Conservation (phyloP, 2,888 invertebrate genomes). For the Zele albiditarsus region DNA sequence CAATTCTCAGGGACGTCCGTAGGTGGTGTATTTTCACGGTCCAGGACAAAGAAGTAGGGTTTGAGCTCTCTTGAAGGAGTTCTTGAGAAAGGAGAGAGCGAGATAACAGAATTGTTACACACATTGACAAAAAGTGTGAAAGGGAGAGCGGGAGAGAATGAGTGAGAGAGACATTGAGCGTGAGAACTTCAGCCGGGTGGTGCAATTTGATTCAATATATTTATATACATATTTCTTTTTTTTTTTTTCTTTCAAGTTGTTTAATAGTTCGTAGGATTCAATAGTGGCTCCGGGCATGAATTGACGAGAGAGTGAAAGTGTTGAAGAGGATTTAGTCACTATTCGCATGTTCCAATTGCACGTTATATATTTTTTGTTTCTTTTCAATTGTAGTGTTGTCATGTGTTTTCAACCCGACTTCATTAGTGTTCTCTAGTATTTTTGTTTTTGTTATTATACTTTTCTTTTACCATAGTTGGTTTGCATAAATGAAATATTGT, state of each 20-base stretch:
- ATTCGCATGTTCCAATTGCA: too few species aligned
- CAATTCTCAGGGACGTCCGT: slow-evolving; percentile 36
- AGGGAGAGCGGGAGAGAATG: background rate
- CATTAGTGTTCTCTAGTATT: too few species aligned
- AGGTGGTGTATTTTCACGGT: slow-evolving; percentile 41
- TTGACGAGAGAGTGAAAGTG: too few species aligned
- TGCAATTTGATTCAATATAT: slow-evolving; percentile 3
- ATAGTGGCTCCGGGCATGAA: too few species aligned
- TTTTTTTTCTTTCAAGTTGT: background rate
- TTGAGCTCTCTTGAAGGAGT: slow-evolving; percentile 5
- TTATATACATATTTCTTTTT: background rate
- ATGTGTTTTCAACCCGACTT: too few species aligned
- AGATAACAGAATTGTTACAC: slow-evolving; percentile 11
- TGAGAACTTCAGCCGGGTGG: background rate
- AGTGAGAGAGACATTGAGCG: background rate
- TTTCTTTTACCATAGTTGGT: too few species aligned
- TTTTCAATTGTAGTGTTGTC: too few species aligned
- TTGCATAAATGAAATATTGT: too few species aligned
- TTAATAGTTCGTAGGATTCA: background rate
- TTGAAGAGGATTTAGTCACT: too few species aligned
- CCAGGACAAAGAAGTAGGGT: slow-evolving; percentile 29
- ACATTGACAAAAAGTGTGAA: background rate
- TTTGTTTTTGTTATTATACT: too few species aligned
- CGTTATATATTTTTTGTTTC: too few species aligned
- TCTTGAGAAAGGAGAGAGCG: background rate